Base-by-base conservation (phyloP, 2,888 invertebrate species). In the Mechanitis messenoides region DNA sequence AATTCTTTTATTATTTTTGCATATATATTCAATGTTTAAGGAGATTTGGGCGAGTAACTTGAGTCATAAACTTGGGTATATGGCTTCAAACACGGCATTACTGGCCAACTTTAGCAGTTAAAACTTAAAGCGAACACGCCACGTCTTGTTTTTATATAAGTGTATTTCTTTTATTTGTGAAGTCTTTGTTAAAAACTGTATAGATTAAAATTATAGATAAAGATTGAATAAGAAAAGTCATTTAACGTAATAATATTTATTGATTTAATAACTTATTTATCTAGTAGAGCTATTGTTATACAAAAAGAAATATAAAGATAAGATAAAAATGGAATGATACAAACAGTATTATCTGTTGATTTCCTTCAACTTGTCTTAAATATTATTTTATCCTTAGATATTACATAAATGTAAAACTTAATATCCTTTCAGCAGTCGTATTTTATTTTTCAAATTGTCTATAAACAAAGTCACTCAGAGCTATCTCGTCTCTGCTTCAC, bases 401-500 rank as follows among this genome's bases (percentile, higher is more conserved):
- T 20, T 33, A 35, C n/a, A 53, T 12, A 53, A 31, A 35, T 2
- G 35, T 35, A 35, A 35, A 5, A 35, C 6, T 55, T 31, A 33
- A 38, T 9, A 38, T 54, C 33, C 33, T 11, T 33, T 6, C n/a
- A 54, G n/a, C 38, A 12, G 11, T 28, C 1, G 42, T 55, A 42
- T 54, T 55, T 9, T 11, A 3, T 54, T 33, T 5, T 35, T 9
- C 42, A 42, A 9, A 47, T 33, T 3, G 20, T 20, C 20, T 20
- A 35, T 46, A 6, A 28, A 33, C 2, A n/a, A 54, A 42, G 7
- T 57, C 55, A 76, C 50, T 80, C 79, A 1, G 74, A 72, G 60
- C 77, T 82, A 7, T 80, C 82, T 5, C 71, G 72, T 55, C 78
- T 74, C 53, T 73, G 77, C 28, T 70, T 72, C 59, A 81, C 83